Base-by-base conservation (phyloP, 2,797 vertebrate species). In the Mus caroli region DNA sequence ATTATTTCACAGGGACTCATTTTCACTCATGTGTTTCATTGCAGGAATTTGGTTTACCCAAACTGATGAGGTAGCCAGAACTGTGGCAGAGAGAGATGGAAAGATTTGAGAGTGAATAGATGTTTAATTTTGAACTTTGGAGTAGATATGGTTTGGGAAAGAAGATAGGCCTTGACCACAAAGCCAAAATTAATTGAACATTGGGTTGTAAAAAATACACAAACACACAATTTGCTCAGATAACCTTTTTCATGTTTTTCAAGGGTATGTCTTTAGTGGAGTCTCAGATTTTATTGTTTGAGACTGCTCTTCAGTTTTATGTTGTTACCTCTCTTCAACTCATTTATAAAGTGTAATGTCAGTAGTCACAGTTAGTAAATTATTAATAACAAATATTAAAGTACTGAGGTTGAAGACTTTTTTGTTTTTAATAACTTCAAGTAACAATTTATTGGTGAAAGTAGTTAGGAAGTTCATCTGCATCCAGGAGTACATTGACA, bases 381-480 rank as follows among this genome's bases (percentile, higher is more conserved):
- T 76, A 77, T 56, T 54, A 89, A 20, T 75, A 79, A 50, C 28
- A 37, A 82, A 58, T 58, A 40, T 20, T 64, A 93, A 80, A 8
- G 3, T 88, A 37, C 2, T 24, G 5, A 43, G 43, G 43, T 40
- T 77, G 80, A 94, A 85, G 50, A 52, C 24, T 52, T 75, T 88
- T 83, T 75, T 75, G 43, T 76, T 95, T 91, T 71, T 56, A 75
- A 56, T 87, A 80, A 92, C 64, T 94, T 95, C 58, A 71, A 75
- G 76, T 94, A 92, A 79, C 37, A 89, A 89, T 82, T 91, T 80
- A 43, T 14, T 52, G 17, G 76, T 28, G 58, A 92, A 91, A 96
- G 13, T 4, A 26, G 52, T 43, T 34, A 96, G 13, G 3, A 22
- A 54, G 56, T 37, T 85, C 43, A 31, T 78, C 88, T 80, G 56